Conservation (phyloP, 2,113 vertebrate genomes). For the Poecilia latipinna region DNA sequence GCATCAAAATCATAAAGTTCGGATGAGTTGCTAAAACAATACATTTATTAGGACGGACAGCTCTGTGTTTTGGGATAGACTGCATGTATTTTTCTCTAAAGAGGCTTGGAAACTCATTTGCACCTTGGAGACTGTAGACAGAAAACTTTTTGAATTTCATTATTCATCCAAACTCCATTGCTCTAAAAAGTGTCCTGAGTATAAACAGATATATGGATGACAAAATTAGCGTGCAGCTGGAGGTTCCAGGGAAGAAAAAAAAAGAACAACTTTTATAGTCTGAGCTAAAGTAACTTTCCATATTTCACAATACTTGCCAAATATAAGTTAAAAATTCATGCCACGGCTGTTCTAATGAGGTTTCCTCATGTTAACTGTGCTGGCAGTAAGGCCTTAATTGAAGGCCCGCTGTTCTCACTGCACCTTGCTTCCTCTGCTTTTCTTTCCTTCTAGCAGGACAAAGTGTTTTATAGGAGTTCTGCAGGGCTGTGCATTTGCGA, state of each 20-base stretch:
- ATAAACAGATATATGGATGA: not conserved
- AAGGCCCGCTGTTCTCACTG: constrained; percentile 51
- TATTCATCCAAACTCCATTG: not conserved
- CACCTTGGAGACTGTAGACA: not conserved
- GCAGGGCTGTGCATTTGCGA: not conserved
- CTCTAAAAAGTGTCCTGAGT: not conserved
- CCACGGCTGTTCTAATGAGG: constrained; percentile 50
- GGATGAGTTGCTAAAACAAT: constrained; percentile 33
- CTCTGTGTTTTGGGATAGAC: not conserved
- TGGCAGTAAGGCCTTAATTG: constrained; percentile 56
- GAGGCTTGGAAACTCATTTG: too few species aligned
- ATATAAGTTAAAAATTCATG: constrained; percentile 30
- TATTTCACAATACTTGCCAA: not conserved
- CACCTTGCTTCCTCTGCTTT: constrained; percentile 54
- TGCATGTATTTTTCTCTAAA: not conserved
- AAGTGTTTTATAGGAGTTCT: not conserved
- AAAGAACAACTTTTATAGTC: not conserved
- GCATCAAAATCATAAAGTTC: constrained; percentile 29
- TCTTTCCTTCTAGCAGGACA: constrained; percentile 3
- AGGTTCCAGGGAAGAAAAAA: not conserved
- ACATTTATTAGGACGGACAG: constrained; percentile 29
- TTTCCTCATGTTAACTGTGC: constrained; percentile 54
- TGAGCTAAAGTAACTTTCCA: not conserved
- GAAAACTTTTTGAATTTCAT: not conserved
- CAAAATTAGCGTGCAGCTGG: not conserved